These are phyloP conservation scores for Elegia similella DNA, from an alignment of 2,888 invertebrate species.

Conservation along the genomic window DNA sequence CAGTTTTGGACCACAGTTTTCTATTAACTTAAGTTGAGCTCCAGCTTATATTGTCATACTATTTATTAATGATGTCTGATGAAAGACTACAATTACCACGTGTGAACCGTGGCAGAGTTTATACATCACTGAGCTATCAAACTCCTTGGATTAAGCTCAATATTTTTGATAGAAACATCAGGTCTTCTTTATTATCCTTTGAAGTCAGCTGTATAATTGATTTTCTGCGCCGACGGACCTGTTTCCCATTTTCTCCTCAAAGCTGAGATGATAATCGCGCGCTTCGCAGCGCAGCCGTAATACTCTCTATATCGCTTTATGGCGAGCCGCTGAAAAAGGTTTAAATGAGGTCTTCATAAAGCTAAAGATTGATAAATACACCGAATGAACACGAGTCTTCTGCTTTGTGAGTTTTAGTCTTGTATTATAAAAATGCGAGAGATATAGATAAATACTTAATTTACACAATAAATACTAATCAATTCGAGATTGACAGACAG, in stretches of 20 bases:
- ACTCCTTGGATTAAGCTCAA: neutral
- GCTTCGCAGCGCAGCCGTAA: conserved; percentile 29
- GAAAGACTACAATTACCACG: too few relatives aligned
- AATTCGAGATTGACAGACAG: too few relatives aligned
- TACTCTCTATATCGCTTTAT: conserved; percentile 22
- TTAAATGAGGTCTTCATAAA: conserved; percentile 3
- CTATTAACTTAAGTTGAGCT: too few relatives aligned
- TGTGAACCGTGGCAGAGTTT: too few relatives aligned
- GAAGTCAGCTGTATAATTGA: conserved; percentile 60
- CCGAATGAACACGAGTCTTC: too few relatives aligned
- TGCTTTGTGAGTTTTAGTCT: too few relatives aligned
- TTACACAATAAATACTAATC: too few relatives aligned
- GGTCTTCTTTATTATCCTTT: conserved; percentile 47
- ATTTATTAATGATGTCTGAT: too few relatives aligned
- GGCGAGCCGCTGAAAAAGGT: conserved; percentile 18
- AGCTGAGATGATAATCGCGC: conserved; percentile 41
- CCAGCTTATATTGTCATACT: too few relatives aligned
- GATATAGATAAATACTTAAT: too few relatives aligned
- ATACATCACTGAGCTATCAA: neutral
- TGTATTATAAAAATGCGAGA: too few relatives aligned
- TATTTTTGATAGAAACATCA: conserved; percentile 50
- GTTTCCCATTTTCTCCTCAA: conserved; percentile 51
- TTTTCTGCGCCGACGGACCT: conserved; percentile 53
- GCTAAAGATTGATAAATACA: neutral
- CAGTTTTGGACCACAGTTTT: too few relatives aligned